Evolutionary conservation across 2,797 vertebrate genomes (phyloP).

Genomic region (Heliangelus exortis): DNA sequence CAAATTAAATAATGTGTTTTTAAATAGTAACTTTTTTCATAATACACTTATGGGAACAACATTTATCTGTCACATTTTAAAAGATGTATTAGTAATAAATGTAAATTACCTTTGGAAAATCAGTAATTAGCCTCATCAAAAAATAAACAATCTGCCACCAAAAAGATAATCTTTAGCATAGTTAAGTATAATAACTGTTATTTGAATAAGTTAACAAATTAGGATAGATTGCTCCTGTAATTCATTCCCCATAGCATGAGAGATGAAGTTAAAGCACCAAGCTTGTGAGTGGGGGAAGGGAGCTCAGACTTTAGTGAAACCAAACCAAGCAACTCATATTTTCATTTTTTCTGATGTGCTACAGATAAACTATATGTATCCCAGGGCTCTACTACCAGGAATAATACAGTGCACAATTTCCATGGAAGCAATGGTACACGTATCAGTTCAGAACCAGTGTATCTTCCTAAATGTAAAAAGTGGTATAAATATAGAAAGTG

Average conservation of each 20-base stretch:
- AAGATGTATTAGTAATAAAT: conserved; percentile 87
- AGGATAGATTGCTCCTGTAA: conserved; percentile 86
- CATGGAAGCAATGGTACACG: not conserved
- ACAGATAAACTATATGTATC: conserved; percentile 60
- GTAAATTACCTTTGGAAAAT: conserved; percentile 88
- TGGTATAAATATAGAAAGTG: not conserved
- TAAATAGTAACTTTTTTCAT: conserved; percentile 88
- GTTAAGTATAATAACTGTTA: conserved; percentile 88
- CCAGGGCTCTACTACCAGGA: conserved; percentile 62
- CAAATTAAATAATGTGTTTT: conserved; percentile 88
- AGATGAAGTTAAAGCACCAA: conserved; percentile 82
- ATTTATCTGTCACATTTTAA: conserved; percentile 87
- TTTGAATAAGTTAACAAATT: conserved; percentile 89
- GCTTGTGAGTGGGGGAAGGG: conserved; percentile 68
- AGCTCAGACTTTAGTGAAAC: conserved; percentile 57
- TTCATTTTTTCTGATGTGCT: conserved; percentile 64
- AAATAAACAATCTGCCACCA: conserved; percentile 88
- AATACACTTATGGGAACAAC: conserved; percentile 85
- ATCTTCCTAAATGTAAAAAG: conserved; percentile 51
- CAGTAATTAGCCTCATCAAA: conserved; percentile 88
- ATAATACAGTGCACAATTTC: conserved; percentile 51
- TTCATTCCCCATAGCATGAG: conserved; percentile 87
- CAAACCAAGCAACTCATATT: conserved; percentile 52
- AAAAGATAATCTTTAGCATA: conserved; percentile 88
- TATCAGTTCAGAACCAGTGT: conserved; percentile 50